Evolutionary conservation across 2,113 vertebrate genomes (phyloP).

Genomic region (Pimephales promelas): DNA sequence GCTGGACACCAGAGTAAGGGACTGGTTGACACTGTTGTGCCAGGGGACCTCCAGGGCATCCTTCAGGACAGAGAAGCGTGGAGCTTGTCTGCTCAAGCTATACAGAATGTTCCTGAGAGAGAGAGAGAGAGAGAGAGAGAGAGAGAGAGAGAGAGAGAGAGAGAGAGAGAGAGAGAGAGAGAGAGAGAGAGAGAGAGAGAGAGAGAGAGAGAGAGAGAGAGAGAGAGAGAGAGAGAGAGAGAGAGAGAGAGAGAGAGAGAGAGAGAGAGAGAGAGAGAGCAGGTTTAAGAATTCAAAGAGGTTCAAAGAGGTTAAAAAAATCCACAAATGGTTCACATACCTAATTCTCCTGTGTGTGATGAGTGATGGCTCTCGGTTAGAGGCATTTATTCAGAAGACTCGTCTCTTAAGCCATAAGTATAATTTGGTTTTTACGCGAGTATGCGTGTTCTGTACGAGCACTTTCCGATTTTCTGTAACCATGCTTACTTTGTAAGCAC

Average conservation of each 20-base stretch:
- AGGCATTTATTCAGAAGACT: no score
- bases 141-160: no score
- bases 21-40: conserved; percentile 76
- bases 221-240: not conserved
- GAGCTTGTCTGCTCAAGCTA: conserved; percentile 78
- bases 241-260: not conserved
- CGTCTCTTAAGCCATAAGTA: no score
- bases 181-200: no score
- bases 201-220: conserved; percentile 50
- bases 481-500: no score
- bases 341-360: not conserved
- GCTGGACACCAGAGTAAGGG: conserved; percentile 80
- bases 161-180: not conserved
- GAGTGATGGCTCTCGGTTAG: not conserved
- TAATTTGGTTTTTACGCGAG: no score
- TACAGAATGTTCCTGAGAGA: conserved; percentile 88
- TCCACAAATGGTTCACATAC: not conserved
- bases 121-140: conserved; percentile 56
- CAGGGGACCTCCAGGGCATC: conserved; percentile 74
- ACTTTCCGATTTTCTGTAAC: no score
- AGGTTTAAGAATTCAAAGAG: no score
- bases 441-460: no score
- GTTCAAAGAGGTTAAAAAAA: no score
- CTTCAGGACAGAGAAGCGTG: conserved; percentile 83
- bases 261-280: no score